Base-by-base conservation (phyloP, 2,113 vertebrate species). In the Poeciliopsis occidentalis region DNA sequence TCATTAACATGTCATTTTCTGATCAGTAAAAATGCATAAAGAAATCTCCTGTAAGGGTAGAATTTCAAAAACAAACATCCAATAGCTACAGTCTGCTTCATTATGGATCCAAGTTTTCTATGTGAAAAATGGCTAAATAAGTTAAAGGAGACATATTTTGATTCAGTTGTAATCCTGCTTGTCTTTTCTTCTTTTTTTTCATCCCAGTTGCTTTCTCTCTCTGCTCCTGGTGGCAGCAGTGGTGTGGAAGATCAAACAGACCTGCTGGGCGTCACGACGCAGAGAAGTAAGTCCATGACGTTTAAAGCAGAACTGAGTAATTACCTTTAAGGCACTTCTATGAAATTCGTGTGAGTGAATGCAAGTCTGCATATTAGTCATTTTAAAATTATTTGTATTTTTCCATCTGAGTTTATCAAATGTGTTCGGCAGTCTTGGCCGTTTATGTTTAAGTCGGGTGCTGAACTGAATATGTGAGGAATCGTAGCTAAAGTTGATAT, bases 211-310 rank as follows among this genome's bases (percentile, higher is more conserved):
- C 91, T 99, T 99, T 92, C 94, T 99, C 64, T 99, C 98, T 1
- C 93, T 99, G 24, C 94, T 99, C 71, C 93, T 99, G 94, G 98
- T 99, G 89, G 98, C 98, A n/a, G 98, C 98, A 27, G 97, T 99
- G 76, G 97, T 99, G 72, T 99, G 98, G 98, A 99, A 99, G 95
- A 97, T 99, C 93, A 99, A 99, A 83, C 98, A 99, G 91, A 99
- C 97, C 27, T 99, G 98, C 85, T 99, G 98, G 98, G 98, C 98
- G 73, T 99, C 97, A 78, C 95, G 98, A n/a, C 95, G 98, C 71
- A 95, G 98, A 95, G 98, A 99, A 95, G 98, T 99, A 96, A 90
- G 87, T 91, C 39, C 74, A 67, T 24, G 24, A 60, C 39, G n/a
- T 13, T 10, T 29, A 34, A 57, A 30, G 12, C 19, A 39, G 26